Base-by-base conservation (phyloP, 2,113 vertebrate genomes). In the Triplophysa dalaica region DNA sequence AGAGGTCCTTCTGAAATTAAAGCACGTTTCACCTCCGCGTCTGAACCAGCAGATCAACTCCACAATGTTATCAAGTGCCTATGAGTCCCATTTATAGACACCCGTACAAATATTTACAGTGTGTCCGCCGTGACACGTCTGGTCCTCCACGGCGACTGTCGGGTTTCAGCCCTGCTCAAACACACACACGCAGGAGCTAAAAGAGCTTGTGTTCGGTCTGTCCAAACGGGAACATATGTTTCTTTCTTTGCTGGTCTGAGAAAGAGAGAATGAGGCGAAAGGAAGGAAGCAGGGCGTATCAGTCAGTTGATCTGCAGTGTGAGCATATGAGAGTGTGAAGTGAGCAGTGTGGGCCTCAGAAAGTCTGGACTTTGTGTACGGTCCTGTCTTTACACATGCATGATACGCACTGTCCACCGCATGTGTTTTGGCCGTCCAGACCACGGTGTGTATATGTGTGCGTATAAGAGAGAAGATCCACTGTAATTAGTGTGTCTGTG, bases 101-200 rank as follows among this genome's bases (percentile, higher is more conserved):
- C 38, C 61, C 90, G 91, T 87, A 87, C 90, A 92, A 93, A 92
- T 92, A 91, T 93, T 93, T 90, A 89, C 26, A 13, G 60, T 68
- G 64, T 45, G 70, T 21, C 50, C 50, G 52, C 45, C 64, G 54
- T 62, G 74, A 66, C 74, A 22, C 22, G 65, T 63, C 77, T 79
- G 58, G 26, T 54, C 76, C 43, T 12, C 50, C 56, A 67, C 52
- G 22, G 58, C 10, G 26, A 21, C 63, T 33, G 65, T 77, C 19
- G 19, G 17, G 58, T 80, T 66, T 64, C 75, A 58, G 56, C 58
- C 58, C 79, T 75, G 45, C 48, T 67, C 61, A 64, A 41, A 68
- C 21, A 38, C 69, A 77, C 72, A 83, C 63, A 70, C 77, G n/a
- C n/a, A 65, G 8, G 8, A n/a, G 19, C 54, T 63, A 63, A 75